Conservation (phyloP, 2,888 invertebrate genomes). For the Amphipoea oculea region DNA sequence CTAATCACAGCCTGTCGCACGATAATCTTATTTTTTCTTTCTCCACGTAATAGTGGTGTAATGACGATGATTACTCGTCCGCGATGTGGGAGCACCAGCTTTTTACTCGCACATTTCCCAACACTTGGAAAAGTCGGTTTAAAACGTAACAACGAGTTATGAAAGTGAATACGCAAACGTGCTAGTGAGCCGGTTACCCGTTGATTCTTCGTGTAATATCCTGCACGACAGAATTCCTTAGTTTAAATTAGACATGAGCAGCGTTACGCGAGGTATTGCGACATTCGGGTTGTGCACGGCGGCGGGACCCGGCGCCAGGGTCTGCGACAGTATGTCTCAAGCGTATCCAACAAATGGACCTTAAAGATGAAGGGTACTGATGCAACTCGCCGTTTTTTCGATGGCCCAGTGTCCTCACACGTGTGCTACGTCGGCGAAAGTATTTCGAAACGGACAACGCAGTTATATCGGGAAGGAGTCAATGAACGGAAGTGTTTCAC, state of each 20-base stretch:
- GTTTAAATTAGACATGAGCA: conserved; percentile 68
- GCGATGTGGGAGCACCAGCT: conserved; percentile 86
- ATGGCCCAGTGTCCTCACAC: conserved; percentile 72
- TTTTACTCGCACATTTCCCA: conserved; percentile 85
- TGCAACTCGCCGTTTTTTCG: conserved; percentile 67
- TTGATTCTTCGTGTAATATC: conserved; percentile 81
- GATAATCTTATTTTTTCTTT: conserved; percentile 79
- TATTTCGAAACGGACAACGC: conserved; percentile 85
- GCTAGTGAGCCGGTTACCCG: conserved; percentile 78
- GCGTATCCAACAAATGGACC: conserved; percentile 77
- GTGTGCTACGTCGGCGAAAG: conserved; percentile 79
- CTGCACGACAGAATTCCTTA: conserved; percentile 80
- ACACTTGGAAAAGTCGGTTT: conserved; percentile 85
- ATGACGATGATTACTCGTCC: conserved; percentile 83
- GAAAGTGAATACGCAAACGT: conserved; percentile 87
- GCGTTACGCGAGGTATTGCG: conserved; percentile 72
- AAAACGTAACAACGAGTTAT: conserved; percentile 88
- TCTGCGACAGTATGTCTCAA: conserved; percentile 65
- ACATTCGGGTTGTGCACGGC: conserved; percentile 63
- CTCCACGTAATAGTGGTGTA: conserved; percentile 75
- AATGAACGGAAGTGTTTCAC: conserved; percentile 90
- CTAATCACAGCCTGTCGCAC: conserved; percentile 79
- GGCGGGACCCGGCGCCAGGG: conserved; percentile 65
- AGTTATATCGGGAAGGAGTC: conserved; percentile 89
- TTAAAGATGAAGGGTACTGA: conserved; percentile 79